These are phyloP conservation scores for Zaprionus davidi DNA, from an alignment of 1,140 invertebrate species.

Conservation along the genomic window DNA sequence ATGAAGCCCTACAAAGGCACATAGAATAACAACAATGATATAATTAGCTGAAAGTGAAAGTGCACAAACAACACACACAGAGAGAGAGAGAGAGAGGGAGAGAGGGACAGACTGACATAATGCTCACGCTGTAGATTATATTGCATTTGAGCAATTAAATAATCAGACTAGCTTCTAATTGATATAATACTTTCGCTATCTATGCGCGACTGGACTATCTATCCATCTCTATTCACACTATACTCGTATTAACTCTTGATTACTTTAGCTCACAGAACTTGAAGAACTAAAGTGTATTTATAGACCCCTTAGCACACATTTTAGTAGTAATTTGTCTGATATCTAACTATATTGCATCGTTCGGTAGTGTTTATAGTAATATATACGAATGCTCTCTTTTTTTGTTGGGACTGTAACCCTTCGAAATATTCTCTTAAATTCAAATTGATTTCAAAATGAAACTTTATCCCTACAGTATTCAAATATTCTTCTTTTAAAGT, in stretches of 20 bases:
- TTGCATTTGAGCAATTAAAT: constrained; percentile 6
- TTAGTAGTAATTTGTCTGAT: neutral
- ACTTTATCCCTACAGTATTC: too few species aligned
- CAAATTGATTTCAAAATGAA: too few species aligned
- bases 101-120: neutral
- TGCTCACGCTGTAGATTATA: neutral
- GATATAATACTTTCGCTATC: constrained; percentile 3
- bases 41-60: constrained; percentile 5
- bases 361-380: too few species aligned
- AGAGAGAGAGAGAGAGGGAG: neutral
- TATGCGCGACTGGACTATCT: neutral
- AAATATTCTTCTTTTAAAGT: too few species aligned
- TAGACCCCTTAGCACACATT: neutral
- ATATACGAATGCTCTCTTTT: too few species aligned
- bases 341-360: too few species aligned
- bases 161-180: constrained; percentile 2
- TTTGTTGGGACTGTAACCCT: too few species aligned
- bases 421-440: too few species aligned
- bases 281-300: neutral
- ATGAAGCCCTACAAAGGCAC: constrained; percentile 89
- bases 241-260: neutral
- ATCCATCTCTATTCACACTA: neutral
- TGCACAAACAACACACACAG: neutral
- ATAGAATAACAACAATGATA: constrained; percentile 34
- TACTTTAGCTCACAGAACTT: neutral